A percentile compares a stretch with the other conserved stretches of the same genome.
phyloP scores from a whole-genome alignment of 1,140 invertebrate species.

The Leptonema lineaticorne region DNA sequence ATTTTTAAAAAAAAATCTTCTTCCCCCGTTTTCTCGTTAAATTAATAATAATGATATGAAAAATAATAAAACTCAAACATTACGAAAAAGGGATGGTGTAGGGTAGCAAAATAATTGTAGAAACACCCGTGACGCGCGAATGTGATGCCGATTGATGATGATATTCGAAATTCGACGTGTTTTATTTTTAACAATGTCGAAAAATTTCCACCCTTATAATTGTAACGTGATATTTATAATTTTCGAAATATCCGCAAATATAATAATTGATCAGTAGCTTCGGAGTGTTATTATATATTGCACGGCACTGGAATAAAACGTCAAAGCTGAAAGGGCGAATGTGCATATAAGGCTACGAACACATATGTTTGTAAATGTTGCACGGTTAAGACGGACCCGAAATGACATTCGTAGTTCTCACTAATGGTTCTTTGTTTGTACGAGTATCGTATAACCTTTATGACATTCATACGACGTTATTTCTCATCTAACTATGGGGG shows the following conservation, averaged over 20 bases:
- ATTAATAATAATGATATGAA: background rate
- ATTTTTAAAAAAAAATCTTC: background rate
- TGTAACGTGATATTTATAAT: too few relatives aligned
- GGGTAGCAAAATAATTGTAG: conserved; percentile 39
- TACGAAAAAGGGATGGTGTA: conserved; percentile 28
- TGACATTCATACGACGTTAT: conserved; percentile 24
- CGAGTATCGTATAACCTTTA: conserved; percentile 40
- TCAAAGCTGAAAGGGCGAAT: conserved; percentile 1
- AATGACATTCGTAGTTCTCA: conserved; percentile 38
- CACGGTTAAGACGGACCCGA: conserved; percentile 8
- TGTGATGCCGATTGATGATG: conserved; percentile 39
- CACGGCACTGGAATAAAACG: too few relatives aligned
- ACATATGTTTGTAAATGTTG: too few relatives aligned
- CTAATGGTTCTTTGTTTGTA: conserved; percentile 41
- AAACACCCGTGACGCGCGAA: conserved; percentile 29
- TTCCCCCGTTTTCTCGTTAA: background rate
- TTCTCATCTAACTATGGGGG: background rate
- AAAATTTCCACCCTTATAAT: too few relatives aligned
- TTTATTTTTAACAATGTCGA: too few relatives aligned
- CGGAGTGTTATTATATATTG: too few relatives aligned
- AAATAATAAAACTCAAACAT: too few relatives aligned
- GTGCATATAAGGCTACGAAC: too few relatives aligned
- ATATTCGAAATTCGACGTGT: background rate
- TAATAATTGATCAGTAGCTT: too few relatives aligned
- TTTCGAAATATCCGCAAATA: too few relatives aligned